Evolutionary conservation across 2,888 invertebrate genomes (phyloP).

Genomic region (Leucoma salicis): DNA sequence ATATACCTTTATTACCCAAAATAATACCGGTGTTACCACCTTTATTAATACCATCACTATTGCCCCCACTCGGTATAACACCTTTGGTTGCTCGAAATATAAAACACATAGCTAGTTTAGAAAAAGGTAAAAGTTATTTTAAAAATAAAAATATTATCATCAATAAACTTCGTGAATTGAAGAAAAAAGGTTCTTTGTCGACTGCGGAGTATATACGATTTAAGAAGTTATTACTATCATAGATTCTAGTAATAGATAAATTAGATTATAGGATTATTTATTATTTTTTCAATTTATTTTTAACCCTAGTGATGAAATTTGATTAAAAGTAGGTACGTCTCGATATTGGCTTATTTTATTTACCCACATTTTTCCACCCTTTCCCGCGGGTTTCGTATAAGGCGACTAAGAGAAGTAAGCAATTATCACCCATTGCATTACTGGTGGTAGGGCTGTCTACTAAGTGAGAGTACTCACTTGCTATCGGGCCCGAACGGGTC

Average conservation of each 20-base stretch:
- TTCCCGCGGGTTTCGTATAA: too few species aligned
- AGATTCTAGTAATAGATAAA: neutral
- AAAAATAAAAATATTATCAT: neutral
- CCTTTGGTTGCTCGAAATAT: neutral
- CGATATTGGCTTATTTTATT: too few species aligned
- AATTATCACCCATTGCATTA: too few species aligned
- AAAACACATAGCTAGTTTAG: neutral
- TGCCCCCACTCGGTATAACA: neutral
- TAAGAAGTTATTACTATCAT: conserved; percentile 44
- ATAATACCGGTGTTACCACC: neutral
- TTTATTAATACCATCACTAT: neutral
- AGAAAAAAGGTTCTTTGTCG: conserved; percentile 47
- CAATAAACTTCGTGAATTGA: conserved; percentile 41
- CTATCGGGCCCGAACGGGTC: too few species aligned
- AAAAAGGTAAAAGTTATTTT: neutral
- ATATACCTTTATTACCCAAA: conserved; percentile 23
- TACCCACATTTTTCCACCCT: too few species aligned
- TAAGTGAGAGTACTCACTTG: too few species aligned
- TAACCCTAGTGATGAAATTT: too few species aligned
- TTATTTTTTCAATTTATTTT: neutral
- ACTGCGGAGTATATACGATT: conserved; percentile 48
- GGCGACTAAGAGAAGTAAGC: too few species aligned
- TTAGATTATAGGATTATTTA: too few species aligned
- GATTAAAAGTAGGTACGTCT: too few species aligned
- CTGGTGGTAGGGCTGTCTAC: too few species aligned